Conservation (phyloP, 1,140 invertebrate species). For the Drosophila subpulchrella region DNA sequence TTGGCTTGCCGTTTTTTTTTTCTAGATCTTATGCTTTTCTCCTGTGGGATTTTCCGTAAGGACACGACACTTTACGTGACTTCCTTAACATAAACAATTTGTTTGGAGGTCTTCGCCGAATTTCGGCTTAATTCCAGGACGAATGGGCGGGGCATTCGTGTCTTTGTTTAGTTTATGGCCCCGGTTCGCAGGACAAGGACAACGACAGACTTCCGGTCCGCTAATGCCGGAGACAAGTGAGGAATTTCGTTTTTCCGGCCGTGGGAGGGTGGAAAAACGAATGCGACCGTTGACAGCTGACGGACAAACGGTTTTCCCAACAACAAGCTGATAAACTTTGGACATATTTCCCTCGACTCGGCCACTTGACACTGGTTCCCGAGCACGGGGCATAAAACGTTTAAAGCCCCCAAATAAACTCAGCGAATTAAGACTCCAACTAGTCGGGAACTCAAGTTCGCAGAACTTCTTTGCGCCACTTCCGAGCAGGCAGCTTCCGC, state of each 20-base stretch:
- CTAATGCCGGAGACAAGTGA: conserved; percentile 58
- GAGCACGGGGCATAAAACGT: conserved; percentile 53
- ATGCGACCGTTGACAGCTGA: conserved; percentile 58
- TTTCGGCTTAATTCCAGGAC: conserved; percentile 29
- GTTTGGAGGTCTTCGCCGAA: conserved; percentile 41
- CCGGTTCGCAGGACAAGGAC: conserved; percentile 55
- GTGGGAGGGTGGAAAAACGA: conserved; percentile 10
- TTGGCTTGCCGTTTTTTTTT: conserved; percentile 10
- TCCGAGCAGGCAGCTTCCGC: conserved; percentile 67
- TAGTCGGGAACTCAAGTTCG: conserved; percentile 44
- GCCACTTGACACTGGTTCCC: conserved; percentile 26
- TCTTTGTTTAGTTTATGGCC: conserved; percentile 66
- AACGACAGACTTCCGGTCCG: conserved; percentile 59
- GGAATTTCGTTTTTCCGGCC: conserved; percentile 31
- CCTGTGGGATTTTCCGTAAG: conserved; percentile 27
- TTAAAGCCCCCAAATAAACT: conserved; percentile 48
- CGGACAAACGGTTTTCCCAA: conserved; percentile 28
- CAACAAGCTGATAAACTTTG: conserved; percentile 55
- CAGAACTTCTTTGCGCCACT: conserved; percentile 66
- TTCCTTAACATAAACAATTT: conserved; percentile 74
- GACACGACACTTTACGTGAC: conserved; percentile 66
- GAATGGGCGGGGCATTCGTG: conserved; percentile 21
- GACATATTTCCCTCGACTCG: conserved; percentile 24
- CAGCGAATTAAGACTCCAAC: conserved; percentile 41
- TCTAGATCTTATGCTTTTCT: conserved; percentile 2